Percentiles rank a stretch among this genome's conserved stretches.
These are phyloP conservation scores for Henicopernis longicauda DNA, from an alignment of 2,113 vertebrate species.

Conservation along the genomic window DNA sequence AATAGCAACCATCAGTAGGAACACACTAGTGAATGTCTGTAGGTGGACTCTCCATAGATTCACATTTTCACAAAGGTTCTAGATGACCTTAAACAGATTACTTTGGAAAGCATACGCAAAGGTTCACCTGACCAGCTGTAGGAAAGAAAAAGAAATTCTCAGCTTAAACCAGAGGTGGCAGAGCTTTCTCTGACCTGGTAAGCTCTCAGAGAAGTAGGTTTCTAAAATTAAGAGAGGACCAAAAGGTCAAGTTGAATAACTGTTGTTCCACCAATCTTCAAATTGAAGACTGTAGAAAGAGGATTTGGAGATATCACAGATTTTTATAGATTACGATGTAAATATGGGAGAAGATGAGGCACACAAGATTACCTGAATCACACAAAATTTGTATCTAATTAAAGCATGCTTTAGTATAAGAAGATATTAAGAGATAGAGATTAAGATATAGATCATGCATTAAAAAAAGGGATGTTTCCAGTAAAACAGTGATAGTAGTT, in stretches of 20 bases:
- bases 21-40: rapidly evolving
- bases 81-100: background rate
- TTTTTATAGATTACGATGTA: background rate
- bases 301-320: background rate
- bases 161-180: background rate
- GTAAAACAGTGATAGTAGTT: background rate
- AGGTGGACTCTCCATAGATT: background rate
- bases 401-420: background rate
- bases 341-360: background rate
- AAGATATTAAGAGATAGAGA: background rate
- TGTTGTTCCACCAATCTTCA: background rate
- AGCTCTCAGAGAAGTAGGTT: background rate
- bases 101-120: rapidly evolving
- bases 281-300: background rate
- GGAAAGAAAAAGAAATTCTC: background rate
- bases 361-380: background rate
- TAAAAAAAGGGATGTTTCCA: background rate
- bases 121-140: background rate
- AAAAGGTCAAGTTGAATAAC: background rate
- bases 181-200: background rate
- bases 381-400: background rate
- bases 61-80: background rate
- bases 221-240: background rate
- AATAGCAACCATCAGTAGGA: background rate
- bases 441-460: background rate